Evolutionary conservation across 2,797 vertebrate species (phyloP), one percentile per base, ranked within the genome.

Genomic region (Corythornis leucogaster): DNA sequence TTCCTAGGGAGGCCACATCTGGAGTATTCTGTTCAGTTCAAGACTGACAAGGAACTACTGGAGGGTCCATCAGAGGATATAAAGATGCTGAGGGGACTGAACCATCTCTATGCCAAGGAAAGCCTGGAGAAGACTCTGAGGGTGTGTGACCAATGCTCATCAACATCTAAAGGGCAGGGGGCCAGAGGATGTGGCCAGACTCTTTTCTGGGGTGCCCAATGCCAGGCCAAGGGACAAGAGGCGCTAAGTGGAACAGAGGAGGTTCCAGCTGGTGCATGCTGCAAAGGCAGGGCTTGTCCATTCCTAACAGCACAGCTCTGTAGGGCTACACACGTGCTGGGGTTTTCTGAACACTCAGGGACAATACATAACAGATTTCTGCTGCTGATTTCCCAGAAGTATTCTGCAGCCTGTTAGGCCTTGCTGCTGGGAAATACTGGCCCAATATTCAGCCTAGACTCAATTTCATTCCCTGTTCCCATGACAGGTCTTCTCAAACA

Each of bases 311-410:
- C 12, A 30, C 8, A 58, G 45, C 16, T 63, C 67, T 28, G 12
- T 4, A 42, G 30, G 45, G 18, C 28, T 11, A 1, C 8, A 8
- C 3, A 11, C 11, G 58, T 8, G 18, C 7, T 28, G 62, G 55
- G 28, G 14, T 4, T 15, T 45, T 71, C 30, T 33, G 31, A 85
- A 26, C 5, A 8, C 8, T 35, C 35, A 43, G 13, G 48, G 26
- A 48, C 22, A 21, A 11, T 2, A 20, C 0, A 0, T 26, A 80
- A 31, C n/a, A 73, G 43, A 21, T 54, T 63, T 59, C 77, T 71
- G 26, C 51, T 50, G 1, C n/a, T n/a, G 15, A 38, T 71, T 73
- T 33, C 54, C 46, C 33, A 46, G 20, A 55, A 43, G 9, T 17
- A 31, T 66, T 66, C 70, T 53, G 17, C 59, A 73, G 25, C 33